phyloP scores from a whole-genome alignment of 2,888 invertebrate genomes.

The Sycophila texana region DNA sequence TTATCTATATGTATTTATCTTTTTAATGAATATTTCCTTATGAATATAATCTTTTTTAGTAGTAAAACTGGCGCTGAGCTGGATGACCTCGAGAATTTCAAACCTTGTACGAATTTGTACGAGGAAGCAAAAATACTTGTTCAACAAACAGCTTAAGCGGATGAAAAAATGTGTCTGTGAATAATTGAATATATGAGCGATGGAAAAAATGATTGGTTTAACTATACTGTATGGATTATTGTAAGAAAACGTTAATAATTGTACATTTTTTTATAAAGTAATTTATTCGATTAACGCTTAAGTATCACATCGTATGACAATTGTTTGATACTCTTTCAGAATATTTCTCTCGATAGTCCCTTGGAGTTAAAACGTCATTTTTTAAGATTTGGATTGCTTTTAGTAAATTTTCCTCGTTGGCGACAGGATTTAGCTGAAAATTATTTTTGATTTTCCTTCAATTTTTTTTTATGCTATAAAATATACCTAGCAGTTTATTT shows the following conservation, averaged over 20 bases:
- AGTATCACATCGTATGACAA: not conserved
- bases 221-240: slow-evolving; percentile 12
- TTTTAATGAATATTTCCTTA: slow-evolving; percentile 9
- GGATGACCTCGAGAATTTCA: slow-evolving; percentile 67
- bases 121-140: slow-evolving; percentile 78
- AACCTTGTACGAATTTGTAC: slow-evolving; percentile 76
- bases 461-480: slow-evolving; percentile 31
- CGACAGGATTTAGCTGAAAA: slow-evolving; percentile 75
- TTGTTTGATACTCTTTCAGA: slow-evolving; percentile 13
- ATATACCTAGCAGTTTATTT: slow-evolving; percentile 2
- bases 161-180: not conserved
- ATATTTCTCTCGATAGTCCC: slow-evolving; percentile 64
- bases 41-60: slow-evolving; percentile 58
- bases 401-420: slow-evolving; percentile 77
- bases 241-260: slow-evolving; percentile 25
- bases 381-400: slow-evolving; percentile 78
- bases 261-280: slow-evolving; percentile 31
- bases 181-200: slow-evolving; percentile 43
- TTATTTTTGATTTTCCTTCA: too few relatives aligned
- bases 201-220: slow-evolving; percentile 16
- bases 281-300: slow-evolving; percentile 1
- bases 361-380: slow-evolving; percentile 78
- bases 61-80: slow-evolving; percentile 68
- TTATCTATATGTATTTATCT: slow-evolving; percentile 8
- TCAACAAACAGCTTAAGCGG: slow-evolving; percentile 71